A percentile compares a stretch with the other conserved stretches of the same genome.
Evolutionary conservation across 2,113 vertebrate species (phyloP).

Genomic region (Vidua macroura): DNA sequence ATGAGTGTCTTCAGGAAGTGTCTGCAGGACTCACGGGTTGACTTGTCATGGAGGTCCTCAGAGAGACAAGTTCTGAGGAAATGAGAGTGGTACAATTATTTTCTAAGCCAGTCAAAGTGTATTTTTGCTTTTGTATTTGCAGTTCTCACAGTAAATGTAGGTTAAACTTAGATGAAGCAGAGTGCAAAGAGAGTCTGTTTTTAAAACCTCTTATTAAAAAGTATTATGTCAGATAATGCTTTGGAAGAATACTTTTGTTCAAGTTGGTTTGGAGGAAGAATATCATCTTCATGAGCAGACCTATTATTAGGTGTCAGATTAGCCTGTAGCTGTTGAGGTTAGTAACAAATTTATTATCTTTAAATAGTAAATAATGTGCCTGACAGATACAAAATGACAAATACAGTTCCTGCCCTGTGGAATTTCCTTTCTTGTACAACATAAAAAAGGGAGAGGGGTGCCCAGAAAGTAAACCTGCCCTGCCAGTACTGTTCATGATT

Average conservation of each 20-base stretch:
- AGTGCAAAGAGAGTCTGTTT: background rate
- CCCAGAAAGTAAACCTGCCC: background rate
- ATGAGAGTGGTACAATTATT: background rate
- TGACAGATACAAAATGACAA: background rate
- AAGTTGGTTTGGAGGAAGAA: background rate
- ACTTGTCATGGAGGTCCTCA: background rate
- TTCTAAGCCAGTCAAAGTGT: background rate
- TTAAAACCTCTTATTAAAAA: background rate
- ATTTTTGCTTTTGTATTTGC: background rate
- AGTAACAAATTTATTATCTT: slow-evolving; percentile 7
- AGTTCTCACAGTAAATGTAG: background rate
- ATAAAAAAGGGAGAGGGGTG: background rate
- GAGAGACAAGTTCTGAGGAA: background rate
- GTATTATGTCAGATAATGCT: background rate
- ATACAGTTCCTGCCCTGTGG: background rate
- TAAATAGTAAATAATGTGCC: slow-evolving; percentile 28
- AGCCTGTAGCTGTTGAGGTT: slow-evolving; percentile 12
- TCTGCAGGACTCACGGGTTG: accelerated
- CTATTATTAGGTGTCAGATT: slow-evolving; percentile 19
- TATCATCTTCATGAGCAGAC: background rate
- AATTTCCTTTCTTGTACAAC: background rate
- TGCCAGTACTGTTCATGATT: background rate
- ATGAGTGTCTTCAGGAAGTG: background rate
- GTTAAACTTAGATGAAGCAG: background rate
- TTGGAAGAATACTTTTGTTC: background rate